Evolutionary conservation across 1,140 invertebrate species (phyloP).

Genomic region (Drosophila equinoxialis): DNA sequence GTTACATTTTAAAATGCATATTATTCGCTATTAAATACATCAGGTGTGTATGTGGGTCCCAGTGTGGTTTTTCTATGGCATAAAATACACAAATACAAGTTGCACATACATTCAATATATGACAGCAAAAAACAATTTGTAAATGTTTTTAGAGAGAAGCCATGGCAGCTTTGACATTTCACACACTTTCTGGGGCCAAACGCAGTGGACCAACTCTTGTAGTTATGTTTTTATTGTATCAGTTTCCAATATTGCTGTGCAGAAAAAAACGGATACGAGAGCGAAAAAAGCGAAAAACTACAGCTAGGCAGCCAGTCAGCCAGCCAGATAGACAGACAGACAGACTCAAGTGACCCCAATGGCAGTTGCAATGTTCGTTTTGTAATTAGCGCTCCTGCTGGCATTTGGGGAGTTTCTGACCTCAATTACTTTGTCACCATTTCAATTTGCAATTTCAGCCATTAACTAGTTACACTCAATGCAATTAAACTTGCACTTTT

Average conservation of each 20-base stretch:
- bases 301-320: neutral
- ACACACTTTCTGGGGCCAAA: constrained; percentile 42
- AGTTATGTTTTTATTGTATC: constrained; percentile 39
- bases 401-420: constrained; percentile 70
- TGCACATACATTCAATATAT: constrained; percentile 31
- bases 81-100: constrained; percentile 21
- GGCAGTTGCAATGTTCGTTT: constrained; percentile 67
- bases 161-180: constrained; percentile 68
- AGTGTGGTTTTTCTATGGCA: constrained; percentile 56
- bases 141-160: constrained; percentile 69
- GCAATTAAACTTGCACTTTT: constrained; percentile 80
- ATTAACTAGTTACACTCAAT: constrained; percentile 80
- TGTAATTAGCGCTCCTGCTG: constrained; percentile 68
- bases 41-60: constrained; percentile 47
- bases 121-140: constrained; percentile 71
- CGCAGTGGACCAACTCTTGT: constrained; percentile 33
- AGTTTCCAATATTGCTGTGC: constrained; percentile 48
- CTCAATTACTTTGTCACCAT: constrained; percentile 81
- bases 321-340: neutral
- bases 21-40: constrained; percentile 70
- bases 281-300: constrained; percentile 39
- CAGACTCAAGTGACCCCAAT: constrained; percentile 66
- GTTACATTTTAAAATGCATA: constrained; percentile 73
- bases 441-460: constrained; percentile 81
- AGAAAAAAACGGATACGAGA: constrained; percentile 5